Evolutionary conservation across 23 tunicate species (phyloP).

Genomic region (Diplosoma virens): DNA sequence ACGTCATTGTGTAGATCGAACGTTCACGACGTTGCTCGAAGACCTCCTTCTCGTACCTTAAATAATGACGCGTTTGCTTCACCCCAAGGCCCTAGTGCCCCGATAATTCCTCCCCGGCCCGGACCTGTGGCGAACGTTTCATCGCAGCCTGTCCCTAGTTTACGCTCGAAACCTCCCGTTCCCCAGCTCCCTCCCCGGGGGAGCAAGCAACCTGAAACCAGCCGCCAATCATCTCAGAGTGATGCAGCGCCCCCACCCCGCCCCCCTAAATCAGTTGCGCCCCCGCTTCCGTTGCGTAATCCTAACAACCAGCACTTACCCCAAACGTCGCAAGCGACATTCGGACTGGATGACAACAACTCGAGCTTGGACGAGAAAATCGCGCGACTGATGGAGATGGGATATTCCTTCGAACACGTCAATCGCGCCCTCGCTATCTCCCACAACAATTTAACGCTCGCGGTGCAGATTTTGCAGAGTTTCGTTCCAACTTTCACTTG

Average conservation of each 20-base stretch:
- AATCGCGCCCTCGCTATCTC: slow-evolving; percentile 72
- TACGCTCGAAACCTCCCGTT: slow-evolving; percentile 1
- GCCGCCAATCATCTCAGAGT: too few species aligned
- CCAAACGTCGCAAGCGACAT: neutral
- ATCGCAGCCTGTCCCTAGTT: neutral
- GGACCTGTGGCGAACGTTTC: neutral
- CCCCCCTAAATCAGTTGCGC: slow-evolving; percentile 42
- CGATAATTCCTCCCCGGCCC: slow-evolving; percentile 9
- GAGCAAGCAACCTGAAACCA: neutral
- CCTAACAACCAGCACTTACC: neutral
- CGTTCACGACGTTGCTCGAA: too few species aligned
- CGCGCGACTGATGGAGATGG: slow-evolving; percentile 88
- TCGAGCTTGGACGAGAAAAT: slow-evolving; percentile 60
- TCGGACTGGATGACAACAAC: neutral
- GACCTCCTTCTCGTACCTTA: neutral
- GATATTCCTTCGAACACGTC: slow-evolving; percentile 90
- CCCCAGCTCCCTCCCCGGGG: slow-evolving; percentile 70
- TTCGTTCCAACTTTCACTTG: slow-evolving; percentile 58
- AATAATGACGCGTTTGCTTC: neutral
- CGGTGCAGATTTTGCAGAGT: slow-evolving; percentile 71
- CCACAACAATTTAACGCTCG: slow-evolving; percentile 53
- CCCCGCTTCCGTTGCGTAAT: slow-evolving; percentile 15
- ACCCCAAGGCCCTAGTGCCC: slow-evolving; percentile 7
- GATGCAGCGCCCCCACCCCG: slow-evolving; percentile 60
- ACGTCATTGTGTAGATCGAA: too few species aligned